Evolutionary conservation across 2,113 vertebrate genomes (phyloP).

Genomic region (Salvator merianae): DNA sequence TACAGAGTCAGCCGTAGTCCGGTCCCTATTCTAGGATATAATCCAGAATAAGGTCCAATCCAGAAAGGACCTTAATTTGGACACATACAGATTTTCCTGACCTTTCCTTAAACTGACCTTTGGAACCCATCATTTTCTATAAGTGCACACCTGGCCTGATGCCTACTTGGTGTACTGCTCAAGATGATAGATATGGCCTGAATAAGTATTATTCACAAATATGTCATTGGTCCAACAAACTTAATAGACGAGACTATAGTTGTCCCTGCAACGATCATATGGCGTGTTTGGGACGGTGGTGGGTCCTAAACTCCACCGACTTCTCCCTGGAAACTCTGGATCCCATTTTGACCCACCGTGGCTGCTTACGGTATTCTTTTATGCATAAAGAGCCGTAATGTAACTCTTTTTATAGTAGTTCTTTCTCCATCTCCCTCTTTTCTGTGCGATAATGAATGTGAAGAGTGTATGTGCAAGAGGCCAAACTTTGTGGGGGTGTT

Average conservation of each 20-base stretch:
- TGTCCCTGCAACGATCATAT: conserved; percentile 46
- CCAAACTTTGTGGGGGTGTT: conserved; percentile 64
- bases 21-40: no score
- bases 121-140: background rate
- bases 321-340: conserved; percentile 37
- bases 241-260: conserved; percentile 26
- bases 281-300: background rate
- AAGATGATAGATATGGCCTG: background rate
- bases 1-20: no score
- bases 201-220: conserved; percentile 27
- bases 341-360: conserved; percentile 60
- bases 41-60: no score
- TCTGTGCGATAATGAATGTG: conserved; percentile 72
- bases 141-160: background rate
- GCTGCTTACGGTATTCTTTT: conserved; percentile 65
- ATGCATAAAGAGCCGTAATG: conserved; percentile 70
- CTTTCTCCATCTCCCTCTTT: conserved; percentile 47
- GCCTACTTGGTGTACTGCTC: background rate
- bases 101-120: background rate
- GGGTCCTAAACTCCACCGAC: background rate
- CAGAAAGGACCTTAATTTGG: background rate
- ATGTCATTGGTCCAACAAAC: conserved; percentile 29
- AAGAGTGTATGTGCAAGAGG: conserved; percentile 63
- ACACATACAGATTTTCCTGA: background rate
- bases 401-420: conserved; percentile 75